A percentile compares a stretch with the other conserved stretches of the same genome.
Conservation (phyloP, 2,888 invertebrate genomes). For the Ophioninae sp. region DNA sequence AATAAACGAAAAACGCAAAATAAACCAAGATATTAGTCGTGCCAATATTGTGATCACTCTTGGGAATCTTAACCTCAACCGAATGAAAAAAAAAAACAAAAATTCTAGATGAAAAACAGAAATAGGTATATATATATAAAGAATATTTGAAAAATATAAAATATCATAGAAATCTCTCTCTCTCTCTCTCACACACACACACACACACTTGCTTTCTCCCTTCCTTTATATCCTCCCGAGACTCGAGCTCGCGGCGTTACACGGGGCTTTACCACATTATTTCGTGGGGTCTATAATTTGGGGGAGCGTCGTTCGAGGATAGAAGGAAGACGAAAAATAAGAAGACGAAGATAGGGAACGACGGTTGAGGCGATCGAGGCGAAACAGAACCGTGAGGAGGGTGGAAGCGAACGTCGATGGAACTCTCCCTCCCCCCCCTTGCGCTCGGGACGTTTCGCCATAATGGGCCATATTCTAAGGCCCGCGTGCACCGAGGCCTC, state of each 20-base stretch:
- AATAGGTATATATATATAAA: not conserved
- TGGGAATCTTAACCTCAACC: too few relatives aligned
- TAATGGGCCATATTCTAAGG: conserved; percentile 76
- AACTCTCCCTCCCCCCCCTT: conserved; percentile 1
- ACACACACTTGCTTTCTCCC: too few relatives aligned
- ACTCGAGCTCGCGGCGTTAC: conserved; percentile 71
- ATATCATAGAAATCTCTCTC: not conserved
- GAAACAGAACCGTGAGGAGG: not conserved
- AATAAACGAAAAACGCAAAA: too few relatives aligned
- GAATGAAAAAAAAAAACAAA: too few relatives aligned
- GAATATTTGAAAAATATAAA: conserved; percentile 7
- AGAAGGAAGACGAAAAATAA: not conserved
- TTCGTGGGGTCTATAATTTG: conserved; percentile 79
- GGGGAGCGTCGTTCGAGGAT: conserved; percentile 67
- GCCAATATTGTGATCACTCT: too few relatives aligned
- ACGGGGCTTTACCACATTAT: conserved; percentile 76
- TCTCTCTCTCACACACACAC: not conserved
- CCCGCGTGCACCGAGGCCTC: conserved; percentile 68
- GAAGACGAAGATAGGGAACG: not conserved
- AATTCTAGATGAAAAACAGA: not conserved
- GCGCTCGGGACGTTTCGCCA: conserved; percentile 60
- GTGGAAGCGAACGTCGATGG: conserved; percentile 43
- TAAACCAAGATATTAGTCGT: too few relatives aligned
- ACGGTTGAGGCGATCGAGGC: not conserved
- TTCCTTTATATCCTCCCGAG: not conserved